Evolutionary conservation across 2,888 invertebrate species (phyloP).

Genomic region (Chironomus riparius): DNA sequence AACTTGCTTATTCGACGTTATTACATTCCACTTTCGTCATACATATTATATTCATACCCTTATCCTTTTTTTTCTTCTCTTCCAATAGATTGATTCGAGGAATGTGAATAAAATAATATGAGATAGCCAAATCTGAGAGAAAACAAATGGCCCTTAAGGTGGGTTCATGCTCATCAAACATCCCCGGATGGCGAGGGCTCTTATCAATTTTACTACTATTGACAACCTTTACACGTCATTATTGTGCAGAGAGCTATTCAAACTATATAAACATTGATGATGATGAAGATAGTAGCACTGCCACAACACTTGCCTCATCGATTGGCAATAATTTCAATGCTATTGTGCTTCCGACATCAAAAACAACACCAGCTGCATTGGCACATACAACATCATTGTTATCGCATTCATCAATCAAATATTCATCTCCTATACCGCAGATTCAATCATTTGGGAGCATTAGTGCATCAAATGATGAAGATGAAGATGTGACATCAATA

Average conservation of each 20-base stretch:
- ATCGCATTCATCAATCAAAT: constrained; percentile 2
- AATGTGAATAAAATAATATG: constrained; percentile 19
- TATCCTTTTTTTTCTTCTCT: neutral
- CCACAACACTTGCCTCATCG: neutral
- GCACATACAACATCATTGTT: neutral
- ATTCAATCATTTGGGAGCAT: too few species aligned
- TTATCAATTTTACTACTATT: constrained; percentile 7
- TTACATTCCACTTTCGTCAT: too few species aligned
- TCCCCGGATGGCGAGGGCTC: constrained; percentile 11
- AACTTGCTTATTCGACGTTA: neutral
- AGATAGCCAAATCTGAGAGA: constrained; percentile 3
- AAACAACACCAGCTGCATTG: neutral
- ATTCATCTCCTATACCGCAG: neutral
- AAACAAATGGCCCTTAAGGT: constrained; percentile 23
- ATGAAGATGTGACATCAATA: neutral
- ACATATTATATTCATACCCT: neutral
- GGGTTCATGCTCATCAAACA: neutral
- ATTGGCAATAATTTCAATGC: neutral
- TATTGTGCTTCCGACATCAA: too few species aligned
- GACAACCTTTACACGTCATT: constrained; percentile 5
- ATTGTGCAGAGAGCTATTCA: constrained; percentile 15
- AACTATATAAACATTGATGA: constrained; percentile 21
- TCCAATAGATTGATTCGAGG: constrained; percentile 5
- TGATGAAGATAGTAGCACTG: constrained; percentile 1
- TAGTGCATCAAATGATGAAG: neutral